Percentiles rank a stretch among this genome's conserved stretches.
Conservation (phyloP, 2,888 invertebrate genomes). For the Caenorhabditis virilis region DNA sequence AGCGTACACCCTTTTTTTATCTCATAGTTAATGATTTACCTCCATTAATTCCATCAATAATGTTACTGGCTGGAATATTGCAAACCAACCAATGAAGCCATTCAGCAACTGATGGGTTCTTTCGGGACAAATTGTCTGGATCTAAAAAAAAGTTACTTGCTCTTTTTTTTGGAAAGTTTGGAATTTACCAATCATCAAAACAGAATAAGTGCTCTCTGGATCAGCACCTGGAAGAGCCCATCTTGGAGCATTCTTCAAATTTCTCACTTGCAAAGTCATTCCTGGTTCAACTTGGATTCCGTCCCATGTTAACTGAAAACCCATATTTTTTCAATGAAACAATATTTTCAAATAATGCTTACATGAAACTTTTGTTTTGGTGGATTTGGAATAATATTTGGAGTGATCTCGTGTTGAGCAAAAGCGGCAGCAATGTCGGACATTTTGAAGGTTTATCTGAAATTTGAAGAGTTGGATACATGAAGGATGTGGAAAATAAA, state of each 20-base stretch:
- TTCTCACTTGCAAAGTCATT: conserved; percentile 55
- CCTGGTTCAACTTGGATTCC: conserved; percentile 66
- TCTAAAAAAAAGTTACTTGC: conserved; percentile 43
- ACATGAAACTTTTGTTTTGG: conserved; percentile 56
- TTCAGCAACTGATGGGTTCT: conserved; percentile 68
- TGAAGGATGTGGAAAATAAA: too few relatives aligned
- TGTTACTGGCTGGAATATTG: conserved; percentile 68
- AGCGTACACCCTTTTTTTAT: too few relatives aligned
- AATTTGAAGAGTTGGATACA: neutral
- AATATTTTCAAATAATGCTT: neutral
- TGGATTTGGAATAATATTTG: conserved; percentile 63
- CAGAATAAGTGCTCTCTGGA: conserved; percentile 66
- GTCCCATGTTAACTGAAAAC: conserved; percentile 63
- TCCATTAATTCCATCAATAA: conserved; percentile 68
- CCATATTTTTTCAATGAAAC: conserved; percentile 4
- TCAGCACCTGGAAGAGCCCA: conserved; percentile 53
- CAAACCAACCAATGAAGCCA: conserved; percentile 69
- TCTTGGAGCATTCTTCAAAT: conserved; percentile 67
- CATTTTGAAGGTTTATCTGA: conserved; percentile 48
- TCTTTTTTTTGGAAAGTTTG: neutral
- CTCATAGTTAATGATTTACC: conserved; percentile 45
- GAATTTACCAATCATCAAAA: conserved; percentile 67
- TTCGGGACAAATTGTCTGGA: conserved; percentile 68
- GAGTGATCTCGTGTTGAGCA: conserved; percentile 63
- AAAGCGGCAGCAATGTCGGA: conserved; percentile 59